Conservation (phyloP, 1,140 invertebrate genomes). For the Eriocheir sinensis region DNA sequence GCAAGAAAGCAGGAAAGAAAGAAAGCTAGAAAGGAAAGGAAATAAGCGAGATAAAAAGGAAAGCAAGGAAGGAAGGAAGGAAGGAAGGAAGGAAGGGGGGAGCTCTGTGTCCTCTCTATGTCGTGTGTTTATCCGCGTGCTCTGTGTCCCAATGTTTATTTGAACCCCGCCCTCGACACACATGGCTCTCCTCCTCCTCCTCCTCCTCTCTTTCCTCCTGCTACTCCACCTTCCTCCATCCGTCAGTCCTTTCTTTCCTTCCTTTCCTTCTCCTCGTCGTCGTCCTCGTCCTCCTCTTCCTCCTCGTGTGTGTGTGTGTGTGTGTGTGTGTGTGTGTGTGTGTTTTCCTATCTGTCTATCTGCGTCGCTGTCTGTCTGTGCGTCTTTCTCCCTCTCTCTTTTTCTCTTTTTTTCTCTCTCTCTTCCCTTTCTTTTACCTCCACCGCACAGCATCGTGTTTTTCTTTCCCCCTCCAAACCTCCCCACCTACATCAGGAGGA, state of each 20-base stretch:
- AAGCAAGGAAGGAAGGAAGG: not conserved
- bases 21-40: not conserved
- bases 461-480: no score
- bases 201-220: not conserved
- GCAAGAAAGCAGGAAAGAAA: not conserved
- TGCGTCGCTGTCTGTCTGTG: not conserved
- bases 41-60: not conserved
- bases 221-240: not conserved
- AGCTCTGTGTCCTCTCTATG: not conserved
- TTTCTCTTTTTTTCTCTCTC: not conserved
- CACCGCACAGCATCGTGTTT: no score
- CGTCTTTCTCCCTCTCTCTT: not conserved
- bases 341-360: not conserved
- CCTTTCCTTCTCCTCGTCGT: not conserved
- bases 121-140: constrained; percentile 23
- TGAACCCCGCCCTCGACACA: constrained; percentile 30
- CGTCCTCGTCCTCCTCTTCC: not conserved
- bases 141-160: constrained; percentile 2
- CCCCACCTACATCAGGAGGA: not conserved
- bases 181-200: not conserved
- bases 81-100: not conserved
- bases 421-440: no score
- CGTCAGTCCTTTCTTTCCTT: not conserved
- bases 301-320: not conserved
- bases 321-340: not conserved